phyloP scores from a whole-genome alignment of 92 coral and sea anemone species.

The Ricordea florida region DNA sequence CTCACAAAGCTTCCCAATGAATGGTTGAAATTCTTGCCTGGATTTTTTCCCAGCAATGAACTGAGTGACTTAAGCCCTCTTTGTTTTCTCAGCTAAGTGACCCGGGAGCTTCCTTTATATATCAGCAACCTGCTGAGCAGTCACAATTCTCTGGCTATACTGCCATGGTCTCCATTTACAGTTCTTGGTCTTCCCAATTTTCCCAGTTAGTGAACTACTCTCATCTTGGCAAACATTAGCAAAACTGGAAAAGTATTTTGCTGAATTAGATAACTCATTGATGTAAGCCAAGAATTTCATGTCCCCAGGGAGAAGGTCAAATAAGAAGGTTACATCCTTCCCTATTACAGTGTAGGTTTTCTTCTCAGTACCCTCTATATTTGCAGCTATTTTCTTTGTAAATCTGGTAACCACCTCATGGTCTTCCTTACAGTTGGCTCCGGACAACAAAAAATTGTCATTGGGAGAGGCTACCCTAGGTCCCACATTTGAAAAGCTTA shows the following conservation, averaged over 20 bases:
- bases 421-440: conserved; percentile 15
- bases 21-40: conserved; percentile 44
- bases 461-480: conserved; percentile 34
- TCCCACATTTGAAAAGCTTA: conserved; percentile 38
- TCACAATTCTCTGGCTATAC: conserved; percentile 8
- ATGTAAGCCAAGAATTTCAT: conserved; percentile 23
- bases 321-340: background rate
- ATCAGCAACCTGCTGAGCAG: conserved; percentile 29
- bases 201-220: background rate
- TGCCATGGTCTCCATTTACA: conserved; percentile 46
- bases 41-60: too few relatives aligned
- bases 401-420: background rate
- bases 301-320: too few relatives aligned
- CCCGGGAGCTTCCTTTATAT: background rate
- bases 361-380: conserved; percentile 12
- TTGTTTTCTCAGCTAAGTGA: background rate
- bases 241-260: too few relatives aligned
- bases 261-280: conserved; percentile 9
- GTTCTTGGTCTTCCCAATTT: conserved; percentile 17
- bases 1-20: conserved; percentile 33
- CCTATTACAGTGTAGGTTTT: conserved; percentile 1
- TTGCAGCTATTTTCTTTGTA: background rate
- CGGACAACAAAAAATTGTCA: conserved; percentile 1
- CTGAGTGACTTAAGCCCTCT: background rate
- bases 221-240: too few relatives aligned